Conservation (phyloP, 2,797 vertebrate genomes). For the Philypnodon macrostomus region DNA sequence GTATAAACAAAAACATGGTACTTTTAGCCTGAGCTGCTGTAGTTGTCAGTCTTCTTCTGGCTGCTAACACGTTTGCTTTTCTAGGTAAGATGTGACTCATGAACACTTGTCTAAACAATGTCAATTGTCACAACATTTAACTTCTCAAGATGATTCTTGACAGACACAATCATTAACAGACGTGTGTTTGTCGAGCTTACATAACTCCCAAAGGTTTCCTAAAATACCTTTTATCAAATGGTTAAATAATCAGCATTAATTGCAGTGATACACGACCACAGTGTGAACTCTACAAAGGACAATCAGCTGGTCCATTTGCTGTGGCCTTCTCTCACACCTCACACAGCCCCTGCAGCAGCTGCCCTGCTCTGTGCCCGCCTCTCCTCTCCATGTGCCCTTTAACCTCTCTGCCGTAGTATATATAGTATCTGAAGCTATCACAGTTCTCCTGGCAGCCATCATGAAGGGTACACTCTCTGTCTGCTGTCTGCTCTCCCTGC, state of each 20-base stretch:
- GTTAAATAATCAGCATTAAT: too few relatives aligned
- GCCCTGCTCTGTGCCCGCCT: constrained; percentile 49
- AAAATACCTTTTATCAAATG: too few relatives aligned
- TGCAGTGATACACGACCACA: constrained; percentile 23
- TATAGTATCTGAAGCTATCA: constrained; percentile 81
- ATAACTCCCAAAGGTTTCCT: too few relatives aligned
- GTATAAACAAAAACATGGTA: neutral
- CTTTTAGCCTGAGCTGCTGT: neutral
- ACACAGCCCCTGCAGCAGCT: constrained; percentile 47
- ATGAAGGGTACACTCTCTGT: constrained; percentile 91
- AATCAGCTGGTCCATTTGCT: constrained; percentile 61
- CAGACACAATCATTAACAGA: too few relatives aligned
- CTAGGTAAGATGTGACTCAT: neutral
- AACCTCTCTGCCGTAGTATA: constrained; percentile 81
- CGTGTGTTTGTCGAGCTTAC: too few relatives aligned
- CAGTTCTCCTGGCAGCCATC: constrained; percentile 92
- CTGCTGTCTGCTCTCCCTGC: constrained; percentile 85
- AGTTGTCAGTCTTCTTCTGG: neutral
- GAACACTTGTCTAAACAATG: constrained; percentile 1
- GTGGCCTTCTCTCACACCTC: constrained; percentile 51
- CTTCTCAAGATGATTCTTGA: too few relatives aligned
- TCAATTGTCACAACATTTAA: neutral
- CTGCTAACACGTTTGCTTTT: neutral
- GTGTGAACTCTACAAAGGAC: constrained; percentile 43
- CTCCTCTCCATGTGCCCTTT: constrained; percentile 73